A percentile compares a stretch with the other conserved stretches of the same genome.
Evolutionary conservation across 2,113 vertebrate species (phyloP).

Genomic region (Lophotis ruficrista): DNA sequence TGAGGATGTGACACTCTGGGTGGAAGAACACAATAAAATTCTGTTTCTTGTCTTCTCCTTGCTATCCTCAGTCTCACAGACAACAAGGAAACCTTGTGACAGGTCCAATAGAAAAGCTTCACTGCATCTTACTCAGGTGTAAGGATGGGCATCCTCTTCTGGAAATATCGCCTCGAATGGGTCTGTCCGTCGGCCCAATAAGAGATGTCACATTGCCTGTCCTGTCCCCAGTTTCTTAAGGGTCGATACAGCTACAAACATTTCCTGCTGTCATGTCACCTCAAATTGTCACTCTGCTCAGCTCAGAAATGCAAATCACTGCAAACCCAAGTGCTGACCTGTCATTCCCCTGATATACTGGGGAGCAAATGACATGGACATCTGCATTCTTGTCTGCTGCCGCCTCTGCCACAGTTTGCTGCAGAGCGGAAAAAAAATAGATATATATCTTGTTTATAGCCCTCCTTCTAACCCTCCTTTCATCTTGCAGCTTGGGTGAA

Average conservation of each 20-base stretch:
- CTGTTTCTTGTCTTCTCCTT: neutral
- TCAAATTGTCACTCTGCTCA: slow-evolving; percentile 37
- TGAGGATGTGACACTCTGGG: neutral
- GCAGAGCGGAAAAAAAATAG: neutral
- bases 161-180: neutral
- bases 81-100: neutral
- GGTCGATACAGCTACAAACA: neutral
- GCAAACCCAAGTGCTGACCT: slow-evolving; percentile 23
- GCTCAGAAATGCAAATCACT: slow-evolving; percentile 50
- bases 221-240: neutral
- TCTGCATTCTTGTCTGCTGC: slow-evolving; percentile 45
- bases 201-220: neutral
- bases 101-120: neutral
- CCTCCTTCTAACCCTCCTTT: neutral
- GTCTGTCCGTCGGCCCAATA: neutral
- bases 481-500: neutral
- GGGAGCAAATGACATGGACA: slow-evolving; percentile 45
- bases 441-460: slow-evolving; percentile 4
- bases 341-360: slow-evolving; percentile 35
- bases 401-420: neutral
- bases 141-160: neutral
- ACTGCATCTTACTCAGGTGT: neutral
- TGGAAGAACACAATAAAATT: neutral
- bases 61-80: neutral
- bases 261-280: slow-evolving; percentile 3